Conservation (phyloP, 1,140 invertebrate genomes). For the Manduca sexta region DNA sequence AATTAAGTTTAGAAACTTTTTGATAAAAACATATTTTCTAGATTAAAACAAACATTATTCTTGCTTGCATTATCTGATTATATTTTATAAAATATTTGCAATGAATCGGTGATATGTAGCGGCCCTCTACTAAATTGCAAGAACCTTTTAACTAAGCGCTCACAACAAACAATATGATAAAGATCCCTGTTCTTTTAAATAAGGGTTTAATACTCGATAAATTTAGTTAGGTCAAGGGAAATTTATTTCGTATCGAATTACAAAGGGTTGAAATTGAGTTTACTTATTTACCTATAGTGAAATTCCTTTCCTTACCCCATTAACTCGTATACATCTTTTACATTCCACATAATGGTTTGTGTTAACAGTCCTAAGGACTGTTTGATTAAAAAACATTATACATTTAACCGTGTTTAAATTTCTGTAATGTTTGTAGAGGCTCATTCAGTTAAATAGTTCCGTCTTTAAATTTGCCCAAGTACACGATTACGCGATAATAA, state of each 20-base stretch:
- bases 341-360: not conserved
- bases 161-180: not conserved
- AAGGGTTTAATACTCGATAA: conserved; percentile 7
- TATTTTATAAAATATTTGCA: too few relatives aligned
- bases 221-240: conserved; percentile 8
- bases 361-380: not conserved
- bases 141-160: too few relatives aligned
- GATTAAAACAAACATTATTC: too few relatives aligned
- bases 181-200: conserved; percentile 1
- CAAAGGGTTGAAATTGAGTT: conserved; percentile 4
- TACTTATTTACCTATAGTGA: conserved; percentile 6
- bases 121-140: too few relatives aligned
- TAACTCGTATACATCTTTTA: too few relatives aligned
- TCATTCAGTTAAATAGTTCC: conserved; percentile 4
- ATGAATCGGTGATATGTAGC: too few relatives aligned
- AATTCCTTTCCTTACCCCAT: not conserved
- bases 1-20: too few relatives aligned
- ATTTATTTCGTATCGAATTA: conserved; percentile 17
- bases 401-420: too few relatives aligned
- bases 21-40: too few relatives aligned
- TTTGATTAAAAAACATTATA: not conserved
- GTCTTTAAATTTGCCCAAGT: conserved; percentile 5
- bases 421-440: too few relatives aligned
- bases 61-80: too few relatives aligned
- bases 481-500: conserved; percentile 6